Evolutionary conservation across 2,113 vertebrate species (phyloP).

Genomic region (Todiramphus chloris): DNA sequence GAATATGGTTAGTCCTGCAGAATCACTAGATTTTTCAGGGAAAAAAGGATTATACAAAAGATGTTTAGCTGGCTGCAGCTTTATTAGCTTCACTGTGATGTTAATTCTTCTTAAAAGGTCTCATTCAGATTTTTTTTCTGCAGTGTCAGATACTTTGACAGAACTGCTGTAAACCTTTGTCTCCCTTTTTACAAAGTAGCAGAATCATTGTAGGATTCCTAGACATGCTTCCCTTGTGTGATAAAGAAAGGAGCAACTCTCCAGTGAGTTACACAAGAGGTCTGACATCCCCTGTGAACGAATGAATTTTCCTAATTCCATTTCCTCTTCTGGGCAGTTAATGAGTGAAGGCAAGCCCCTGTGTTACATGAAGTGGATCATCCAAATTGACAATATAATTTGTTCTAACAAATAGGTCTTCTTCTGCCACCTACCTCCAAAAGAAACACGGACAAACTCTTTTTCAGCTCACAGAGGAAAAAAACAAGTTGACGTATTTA

Average conservation of each 20-base stretch:
- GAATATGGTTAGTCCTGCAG: background rate
- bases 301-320: background rate
- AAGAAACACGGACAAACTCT: background rate
- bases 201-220: background rate
- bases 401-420: background rate
- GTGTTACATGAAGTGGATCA: background rate
- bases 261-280: background rate
- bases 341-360: background rate
- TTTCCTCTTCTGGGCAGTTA: background rate
- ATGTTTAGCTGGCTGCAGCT: background rate
- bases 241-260: background rate
- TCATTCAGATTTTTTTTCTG: background rate
- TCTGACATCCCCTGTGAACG: background rate
- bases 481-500: background rate
- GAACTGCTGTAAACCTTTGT: background rate
- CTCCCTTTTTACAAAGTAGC: background rate
- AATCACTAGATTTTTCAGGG: background rate
- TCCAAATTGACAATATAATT: background rate
- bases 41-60: background rate
- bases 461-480: background rate
- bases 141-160: background rate
- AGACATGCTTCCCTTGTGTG: background rate
- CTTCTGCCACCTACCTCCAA: background rate
- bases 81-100: background rate
- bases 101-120: background rate